Conservation (phyloP, 2,797 vertebrate genomes). For the Streptopelia turtur region DNA sequence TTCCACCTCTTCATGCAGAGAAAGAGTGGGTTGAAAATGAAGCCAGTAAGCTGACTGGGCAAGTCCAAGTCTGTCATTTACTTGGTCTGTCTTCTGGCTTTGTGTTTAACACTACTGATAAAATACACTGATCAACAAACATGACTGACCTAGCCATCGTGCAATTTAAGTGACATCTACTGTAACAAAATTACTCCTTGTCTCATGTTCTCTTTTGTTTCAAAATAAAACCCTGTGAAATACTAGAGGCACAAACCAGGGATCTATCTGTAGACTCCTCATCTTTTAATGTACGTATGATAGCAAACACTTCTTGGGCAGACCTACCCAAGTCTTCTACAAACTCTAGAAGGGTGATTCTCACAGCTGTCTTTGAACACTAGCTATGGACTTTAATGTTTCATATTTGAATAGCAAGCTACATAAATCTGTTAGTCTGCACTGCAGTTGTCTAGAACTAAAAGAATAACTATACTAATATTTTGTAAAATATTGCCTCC, state of each 20-base stretch:
- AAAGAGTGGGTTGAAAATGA: neutral
- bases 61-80: neutral
- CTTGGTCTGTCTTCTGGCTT: neutral
- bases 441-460: neutral
- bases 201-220: neutral
- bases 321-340: neutral
- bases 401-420: neutral
- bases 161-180: neutral
- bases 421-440: neutral
- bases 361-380: neutral
- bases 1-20: neutral
- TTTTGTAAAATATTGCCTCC: neutral
- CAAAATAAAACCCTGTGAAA: neutral
- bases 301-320: neutral
- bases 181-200: neutral
- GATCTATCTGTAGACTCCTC: neutral
- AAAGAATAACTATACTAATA: neutral
- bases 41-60: neutral
- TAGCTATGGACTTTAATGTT: neutral
- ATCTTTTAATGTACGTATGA: neutral
- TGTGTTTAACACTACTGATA: neutral
- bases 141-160: neutral
- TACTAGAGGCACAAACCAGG: neutral
- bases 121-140: neutral
- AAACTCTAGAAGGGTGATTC: neutral